These are phyloP conservation scores for Panagrolaimus sp. DNA, from an alignment of 1,140 invertebrate species.

Conservation along the genomic window DNA sequence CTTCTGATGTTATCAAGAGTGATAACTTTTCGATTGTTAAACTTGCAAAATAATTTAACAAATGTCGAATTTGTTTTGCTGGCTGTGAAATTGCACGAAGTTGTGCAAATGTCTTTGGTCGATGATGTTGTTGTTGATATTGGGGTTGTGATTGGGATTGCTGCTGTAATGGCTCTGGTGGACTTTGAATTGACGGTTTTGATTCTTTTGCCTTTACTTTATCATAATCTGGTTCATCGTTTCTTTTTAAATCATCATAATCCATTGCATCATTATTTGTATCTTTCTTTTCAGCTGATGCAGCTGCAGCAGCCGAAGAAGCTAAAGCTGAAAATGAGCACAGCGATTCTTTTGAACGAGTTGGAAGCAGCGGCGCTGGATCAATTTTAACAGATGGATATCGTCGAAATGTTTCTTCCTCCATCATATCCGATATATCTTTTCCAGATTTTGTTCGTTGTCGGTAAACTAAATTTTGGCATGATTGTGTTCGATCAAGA, in stretches of 20 bases:
- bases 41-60: not conserved
- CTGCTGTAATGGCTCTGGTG: not conserved
- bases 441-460: slow-evolving; percentile 6
- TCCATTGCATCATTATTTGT: not conserved
- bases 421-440: not conserved
- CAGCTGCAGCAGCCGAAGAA: not conserved
- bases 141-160: too few species aligned
- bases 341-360: not conserved
- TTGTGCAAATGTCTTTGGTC: slow-evolving; percentile 7
- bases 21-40: not conserved
- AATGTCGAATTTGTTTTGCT: not conserved
- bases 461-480: slow-evolving; percentile 1
- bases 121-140: too few species aligned
- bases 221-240: not conserved
- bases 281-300: not conserved
- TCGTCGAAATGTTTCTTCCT: not conserved
- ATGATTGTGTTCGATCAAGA: slow-evolving; percentile 12
- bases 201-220: not conserved
- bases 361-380: slow-evolving; percentile 15
- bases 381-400: slow-evolving; percentile 14
- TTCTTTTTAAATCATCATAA: not conserved
- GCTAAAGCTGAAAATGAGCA: not conserved
- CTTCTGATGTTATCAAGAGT: not conserved
- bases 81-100: not conserved
- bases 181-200: not conserved